Evolutionary conservation across 2,113 vertebrate species (phyloP).

Genomic region (Onychostoma macrolepis): DNA sequence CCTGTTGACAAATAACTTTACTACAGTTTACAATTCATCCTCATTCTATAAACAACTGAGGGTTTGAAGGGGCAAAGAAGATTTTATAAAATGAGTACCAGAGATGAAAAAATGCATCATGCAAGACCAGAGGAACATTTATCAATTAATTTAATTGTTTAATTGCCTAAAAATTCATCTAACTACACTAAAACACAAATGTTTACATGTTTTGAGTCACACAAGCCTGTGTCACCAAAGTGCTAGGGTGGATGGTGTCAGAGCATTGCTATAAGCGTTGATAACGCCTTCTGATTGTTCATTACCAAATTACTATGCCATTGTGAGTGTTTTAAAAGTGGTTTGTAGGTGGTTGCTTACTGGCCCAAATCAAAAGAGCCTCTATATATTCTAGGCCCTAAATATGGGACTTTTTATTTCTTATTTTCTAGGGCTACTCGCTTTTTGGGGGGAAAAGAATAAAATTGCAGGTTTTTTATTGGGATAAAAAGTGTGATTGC

Average conservation of each 20-base stretch:
- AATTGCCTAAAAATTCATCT: background rate
- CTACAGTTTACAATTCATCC: slow-evolving; percentile 29
- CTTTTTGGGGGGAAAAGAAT: no score
- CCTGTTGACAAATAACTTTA: slow-evolving; percentile 36
- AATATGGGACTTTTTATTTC: no score
- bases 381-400: background rate
- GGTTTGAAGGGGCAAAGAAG: slow-evolving; percentile 1
- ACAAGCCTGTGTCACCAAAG: background rate
- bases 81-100: background rate
- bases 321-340: background rate
- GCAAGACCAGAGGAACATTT: background rate
- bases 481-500: no score
- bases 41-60: slow-evolving; percentile 35
- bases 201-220: background rate
- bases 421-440: no score
- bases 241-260: background rate
- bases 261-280: background rate
- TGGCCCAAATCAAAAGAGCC: background rate
- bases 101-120: background rate
- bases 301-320: background rate
- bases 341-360: background rate
- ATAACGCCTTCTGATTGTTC: background rate
- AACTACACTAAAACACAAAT: background rate
- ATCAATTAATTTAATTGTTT: background rate
- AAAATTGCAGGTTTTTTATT: no score